These are phyloP conservation scores for Andrena marginata DNA, from an alignment of 2,888 invertebrate genomes.

Conservation along the genomic window DNA sequence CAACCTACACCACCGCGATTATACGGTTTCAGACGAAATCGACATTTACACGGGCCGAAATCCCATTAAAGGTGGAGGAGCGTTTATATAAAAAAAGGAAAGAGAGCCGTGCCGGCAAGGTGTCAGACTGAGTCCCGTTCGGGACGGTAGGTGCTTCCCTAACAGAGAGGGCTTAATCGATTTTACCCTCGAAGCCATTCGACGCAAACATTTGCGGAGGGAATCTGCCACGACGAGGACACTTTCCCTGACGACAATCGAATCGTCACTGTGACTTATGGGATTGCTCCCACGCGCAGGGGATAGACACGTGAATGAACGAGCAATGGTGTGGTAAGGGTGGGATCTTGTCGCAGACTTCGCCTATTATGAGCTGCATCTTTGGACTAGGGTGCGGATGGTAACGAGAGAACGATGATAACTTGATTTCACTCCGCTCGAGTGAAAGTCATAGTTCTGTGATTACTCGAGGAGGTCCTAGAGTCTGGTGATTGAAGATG, in stretches of 20 bases:
- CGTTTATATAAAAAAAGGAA: conserved; percentile 6
- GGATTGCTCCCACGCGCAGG: conserved; percentile 5
- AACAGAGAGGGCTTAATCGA: conserved; percentile 49
- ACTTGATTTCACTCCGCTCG: conserved; percentile 51
- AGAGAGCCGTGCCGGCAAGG: neutral
- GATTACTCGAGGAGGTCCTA: conserved; percentile 39
- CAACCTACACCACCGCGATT: conserved; percentile 1
- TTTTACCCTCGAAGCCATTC: conserved; percentile 37
- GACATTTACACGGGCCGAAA: conserved; percentile 20
- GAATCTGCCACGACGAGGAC: conserved; percentile 17
- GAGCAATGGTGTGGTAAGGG: neutral
- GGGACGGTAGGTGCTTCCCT: conserved; percentile 22
- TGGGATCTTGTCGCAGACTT: conserved; percentile 36
- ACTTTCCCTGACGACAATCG: conserved; percentile 2
- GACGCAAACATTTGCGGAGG: conserved; percentile 41
- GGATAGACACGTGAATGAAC: conserved; percentile 5
- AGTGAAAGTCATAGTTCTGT: conserved; percentile 15
- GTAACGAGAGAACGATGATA: conserved; percentile 37
- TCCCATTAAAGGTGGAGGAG: conserved; percentile 23
- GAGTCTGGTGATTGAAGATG: too few species aligned
- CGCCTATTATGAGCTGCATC: conserved; percentile 42
- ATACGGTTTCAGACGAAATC: conserved; percentile 37
- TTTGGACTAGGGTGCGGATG: conserved; percentile 2
- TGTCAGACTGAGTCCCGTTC: conserved; percentile 16
- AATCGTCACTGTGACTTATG: conserved; percentile 11